phyloP scores from a whole-genome alignment of 2,888 invertebrate species.

The Aphelenchoides bicaudatus region DNA sequence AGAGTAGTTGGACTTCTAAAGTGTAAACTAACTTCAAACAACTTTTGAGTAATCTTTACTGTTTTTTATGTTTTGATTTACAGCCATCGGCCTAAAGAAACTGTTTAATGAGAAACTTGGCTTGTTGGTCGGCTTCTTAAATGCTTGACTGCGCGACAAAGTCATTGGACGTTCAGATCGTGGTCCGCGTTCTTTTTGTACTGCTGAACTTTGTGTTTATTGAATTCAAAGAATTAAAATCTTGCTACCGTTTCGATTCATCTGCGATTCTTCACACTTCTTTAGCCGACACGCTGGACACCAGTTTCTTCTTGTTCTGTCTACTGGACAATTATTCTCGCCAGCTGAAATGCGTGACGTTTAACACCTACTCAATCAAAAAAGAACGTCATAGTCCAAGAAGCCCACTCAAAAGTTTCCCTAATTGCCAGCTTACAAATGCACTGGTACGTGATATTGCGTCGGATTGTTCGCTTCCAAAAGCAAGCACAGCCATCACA shows the following conservation, averaged over 20 bases:
- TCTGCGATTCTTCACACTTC: conserved; percentile 73
- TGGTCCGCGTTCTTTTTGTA: conserved; percentile 80
- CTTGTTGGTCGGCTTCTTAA: neutral
- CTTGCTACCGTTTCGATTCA: conserved; percentile 72
- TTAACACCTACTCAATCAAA: neutral
- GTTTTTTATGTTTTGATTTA: conserved; percentile 9
- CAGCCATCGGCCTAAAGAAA: too few relatives aligned
- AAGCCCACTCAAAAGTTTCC: too few relatives aligned
- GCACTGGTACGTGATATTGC: conserved; percentile 73
- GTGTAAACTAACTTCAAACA: conserved; percentile 8
- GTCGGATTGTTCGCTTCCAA: conserved; percentile 78
- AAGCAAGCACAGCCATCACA: conserved; percentile 87
- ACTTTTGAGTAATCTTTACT: too few relatives aligned
- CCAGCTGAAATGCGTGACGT: conserved; percentile 66
- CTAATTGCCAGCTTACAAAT: conserved; percentile 67
- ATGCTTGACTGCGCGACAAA: neutral
- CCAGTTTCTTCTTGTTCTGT: conserved; percentile 80
- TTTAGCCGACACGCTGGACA: conserved; percentile 78
- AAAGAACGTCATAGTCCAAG: neutral
- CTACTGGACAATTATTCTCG: conserved; percentile 73
- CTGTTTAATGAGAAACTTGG: too few relatives aligned
- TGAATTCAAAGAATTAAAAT: conserved; percentile 17
- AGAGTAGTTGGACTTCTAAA: conserved; percentile 22
- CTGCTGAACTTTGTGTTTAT: conserved; percentile 70
- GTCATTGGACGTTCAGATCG: conserved; percentile 59